Evolutionary conservation across 2,888 invertebrate species (phyloP), one percentile per base, ranked within the genome.

Genomic region (Drosophila monieri): DNA sequence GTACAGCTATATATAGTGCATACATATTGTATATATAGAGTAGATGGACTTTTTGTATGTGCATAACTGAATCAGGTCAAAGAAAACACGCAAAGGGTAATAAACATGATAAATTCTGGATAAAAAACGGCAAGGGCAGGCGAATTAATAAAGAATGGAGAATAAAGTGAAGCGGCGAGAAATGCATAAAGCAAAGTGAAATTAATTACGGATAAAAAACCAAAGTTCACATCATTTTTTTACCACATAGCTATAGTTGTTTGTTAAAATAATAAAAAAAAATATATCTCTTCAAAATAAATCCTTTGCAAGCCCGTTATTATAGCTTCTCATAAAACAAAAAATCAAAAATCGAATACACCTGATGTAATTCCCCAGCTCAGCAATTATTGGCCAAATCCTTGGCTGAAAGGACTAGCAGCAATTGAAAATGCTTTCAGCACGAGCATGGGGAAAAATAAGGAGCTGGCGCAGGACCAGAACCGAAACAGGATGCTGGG

Each of bases 81-180:
- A 62, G 62, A 52, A 62, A 53, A 53, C 64, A 64, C 46, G 64
- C 64, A 14, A 62, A 64, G 64, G 62, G 62, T 62, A 64, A 64
- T 64, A 62, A 64, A 64, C 64, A 64, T 62, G 64, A 64, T 64
- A 64, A 62, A 64, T 64, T 53, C 23, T 30, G 6, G 62, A 46
- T 37, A 37, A 30, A 32, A 59, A 60, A 5, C 18, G 43, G 60
- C 32, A 35, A 27, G 59, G 48, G 43, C 48, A 27, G 41, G 37
- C 37, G 53, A 53, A 62, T 64, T 62, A 53, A 53, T 53, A 64
- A 46, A 62, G 52, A 37, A 12, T n/a, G 44, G 5, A 39, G 37
- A 30, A 30, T 23, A 44, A 37, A 4, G 27, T 2, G 15, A 12
- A 12, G 9, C 43, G 43, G 21, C 21, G 21, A 18, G 43, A 18